Evolutionary conservation across 2,113 vertebrate genomes (phyloP).

Genomic region (Tauraco erythrolophus): DNA sequence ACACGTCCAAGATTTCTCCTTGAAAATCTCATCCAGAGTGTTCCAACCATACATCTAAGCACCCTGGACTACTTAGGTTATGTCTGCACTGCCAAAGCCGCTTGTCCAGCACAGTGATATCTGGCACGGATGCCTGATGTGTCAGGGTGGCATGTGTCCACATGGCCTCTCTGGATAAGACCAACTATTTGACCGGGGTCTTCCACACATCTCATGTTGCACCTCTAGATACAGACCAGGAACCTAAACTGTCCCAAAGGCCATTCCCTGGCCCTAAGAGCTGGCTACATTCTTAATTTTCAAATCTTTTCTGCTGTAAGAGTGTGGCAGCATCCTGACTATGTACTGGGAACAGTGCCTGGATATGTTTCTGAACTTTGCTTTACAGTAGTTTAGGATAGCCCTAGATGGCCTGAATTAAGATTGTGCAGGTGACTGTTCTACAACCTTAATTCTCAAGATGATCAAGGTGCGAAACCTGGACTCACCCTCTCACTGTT

Average conservation of each 20-base stretch:
- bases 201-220: not conserved
- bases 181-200: rapidly evolving
- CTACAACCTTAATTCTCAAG: not conserved
- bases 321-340: not conserved
- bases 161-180: not conserved
- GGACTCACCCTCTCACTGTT: not conserved
- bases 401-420: not conserved
- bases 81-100: not conserved
- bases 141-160: not conserved
- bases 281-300: not conserved
- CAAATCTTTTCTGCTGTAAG: not conserved
- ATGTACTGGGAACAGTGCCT: not conserved
- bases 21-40: not conserved
- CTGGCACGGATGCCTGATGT: not conserved
- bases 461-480: not conserved
- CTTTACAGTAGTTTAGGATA: not conserved
- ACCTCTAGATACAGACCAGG: not conserved
- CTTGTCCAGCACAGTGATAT: not conserved
- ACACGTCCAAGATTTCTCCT: not conserved
- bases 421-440: not conserved
- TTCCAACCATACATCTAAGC: rapidly evolving
- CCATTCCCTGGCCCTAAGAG: not conserved
- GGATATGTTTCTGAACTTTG: not conserved
- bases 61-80: not conserved
- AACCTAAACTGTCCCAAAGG: not conserved